A percentile compares a stretch with the other conserved stretches of the same genome.
phyloP scores from a whole-genome alignment of 1,140 invertebrate species.

The Hormaphis cornu region DNA sequence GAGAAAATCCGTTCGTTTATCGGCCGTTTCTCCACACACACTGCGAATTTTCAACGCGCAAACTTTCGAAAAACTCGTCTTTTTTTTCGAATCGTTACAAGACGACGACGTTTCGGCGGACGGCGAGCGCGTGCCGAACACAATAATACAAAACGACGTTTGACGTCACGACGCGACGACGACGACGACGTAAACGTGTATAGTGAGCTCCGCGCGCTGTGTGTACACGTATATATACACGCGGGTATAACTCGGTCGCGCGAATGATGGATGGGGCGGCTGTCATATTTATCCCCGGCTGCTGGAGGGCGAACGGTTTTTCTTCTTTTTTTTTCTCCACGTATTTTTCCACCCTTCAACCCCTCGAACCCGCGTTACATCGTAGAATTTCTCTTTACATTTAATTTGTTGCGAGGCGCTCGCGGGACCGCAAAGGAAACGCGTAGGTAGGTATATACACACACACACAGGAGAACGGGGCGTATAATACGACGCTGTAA shows the following conservation, averaged over 20 bases:
- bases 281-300: constrained; percentile 27
- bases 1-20: no score
- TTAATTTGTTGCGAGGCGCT: no score
- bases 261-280: constrained; percentile 31
- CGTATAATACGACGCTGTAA: no score
- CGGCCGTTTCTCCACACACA: no score
- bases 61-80: no score
- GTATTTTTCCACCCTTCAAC: not conserved
- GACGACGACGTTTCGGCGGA: not conserved
- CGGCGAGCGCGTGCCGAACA: not conserved
- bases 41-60: no score
- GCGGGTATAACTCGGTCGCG: constrained; percentile 29
- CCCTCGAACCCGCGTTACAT: not conserved
- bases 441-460: no score
- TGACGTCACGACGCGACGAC: constrained; percentile 20
- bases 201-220: no score
- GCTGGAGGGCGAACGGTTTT: constrained; percentile 15
- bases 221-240: no score
- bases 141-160: constrained; percentile 28
- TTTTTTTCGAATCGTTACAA: no score
- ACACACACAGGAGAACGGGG: no score
- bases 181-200: not conserved
- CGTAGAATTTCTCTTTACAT: constrained; percentile 19
- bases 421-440: no score
- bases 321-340: not conserved